A percentile compares a stretch with the other conserved stretches of the same genome.
phyloP scores from a whole-genome alignment of 2,797 vertebrate genomes.

The Tokudaia tokunoshimensis region DNA sequence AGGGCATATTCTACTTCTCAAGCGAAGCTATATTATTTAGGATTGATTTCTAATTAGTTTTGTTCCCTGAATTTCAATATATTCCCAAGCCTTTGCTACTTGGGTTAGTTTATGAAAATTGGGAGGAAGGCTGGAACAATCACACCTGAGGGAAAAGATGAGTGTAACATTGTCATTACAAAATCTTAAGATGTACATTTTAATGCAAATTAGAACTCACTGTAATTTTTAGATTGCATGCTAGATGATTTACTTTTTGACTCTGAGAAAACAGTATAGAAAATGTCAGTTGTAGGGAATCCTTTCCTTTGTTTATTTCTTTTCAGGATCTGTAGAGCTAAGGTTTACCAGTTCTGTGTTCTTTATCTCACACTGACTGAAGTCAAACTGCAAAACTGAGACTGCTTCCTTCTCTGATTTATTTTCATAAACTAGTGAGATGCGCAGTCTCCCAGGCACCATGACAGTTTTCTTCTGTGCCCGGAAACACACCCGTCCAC shows the following conservation, averaged over 20 bases:
- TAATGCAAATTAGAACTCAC: background rate
- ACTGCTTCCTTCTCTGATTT: conserved; percentile 40
- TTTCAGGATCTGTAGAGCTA: background rate
- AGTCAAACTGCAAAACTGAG: background rate
- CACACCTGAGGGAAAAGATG: background rate
- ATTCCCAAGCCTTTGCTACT: background rate
- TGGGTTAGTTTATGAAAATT: conserved; percentile 42
- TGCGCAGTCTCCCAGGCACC: conserved; percentile 42
- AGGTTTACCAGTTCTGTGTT: conserved; percentile 3
- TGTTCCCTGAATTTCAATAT: conserved; percentile 26
- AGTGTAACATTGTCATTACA: background rate
- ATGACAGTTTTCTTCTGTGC: conserved; percentile 18
- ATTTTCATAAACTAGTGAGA: conserved; percentile 72
- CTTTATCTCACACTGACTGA: background rate
- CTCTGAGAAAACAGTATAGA: conserved; percentile 3
- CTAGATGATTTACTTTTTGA: background rate
- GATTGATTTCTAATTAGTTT: conserved; percentile 45
- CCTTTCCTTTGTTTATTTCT: background rate
- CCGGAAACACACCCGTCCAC: conserved; percentile 21
- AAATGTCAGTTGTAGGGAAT: background rate
- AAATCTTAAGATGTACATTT: conserved; percentile 1
- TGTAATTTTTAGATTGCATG: background rate
- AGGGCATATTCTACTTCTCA: background rate
- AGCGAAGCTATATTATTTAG: conserved; percentile 15
- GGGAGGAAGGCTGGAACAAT: background rate